phyloP scores from a whole-genome alignment of 2,797 vertebrate species.

The Rhabdomys pumilio region DNA sequence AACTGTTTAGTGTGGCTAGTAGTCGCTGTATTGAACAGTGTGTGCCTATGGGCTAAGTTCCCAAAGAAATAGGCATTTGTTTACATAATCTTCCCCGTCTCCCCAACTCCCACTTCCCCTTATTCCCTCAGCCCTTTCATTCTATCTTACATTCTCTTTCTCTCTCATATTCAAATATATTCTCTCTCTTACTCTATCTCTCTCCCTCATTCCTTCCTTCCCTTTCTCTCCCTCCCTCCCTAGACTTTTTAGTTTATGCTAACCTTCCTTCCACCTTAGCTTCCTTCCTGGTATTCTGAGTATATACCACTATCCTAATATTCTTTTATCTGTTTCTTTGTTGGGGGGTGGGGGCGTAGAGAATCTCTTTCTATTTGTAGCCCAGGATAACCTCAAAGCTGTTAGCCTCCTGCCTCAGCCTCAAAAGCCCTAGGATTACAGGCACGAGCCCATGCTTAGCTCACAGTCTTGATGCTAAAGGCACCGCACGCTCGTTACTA shows the following conservation, averaged over 20 bases:
- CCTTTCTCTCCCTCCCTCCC: rapidly evolving
- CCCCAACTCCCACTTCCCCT: too few relatives aligned
- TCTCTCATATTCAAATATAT: too few relatives aligned
- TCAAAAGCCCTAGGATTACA: neutral
- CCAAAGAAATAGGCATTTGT: neutral
- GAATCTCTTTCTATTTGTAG: neutral
- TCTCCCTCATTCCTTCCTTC: too few relatives aligned
- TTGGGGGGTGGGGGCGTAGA: too few relatives aligned
- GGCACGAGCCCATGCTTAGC: too few relatives aligned
- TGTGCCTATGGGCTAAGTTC: neutral
- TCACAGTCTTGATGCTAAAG: neutral
- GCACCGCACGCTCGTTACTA: too few relatives aligned
- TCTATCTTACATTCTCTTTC: too few relatives aligned
- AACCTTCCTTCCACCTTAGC: neutral
- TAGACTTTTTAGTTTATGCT: neutral
- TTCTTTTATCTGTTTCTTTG: neutral
- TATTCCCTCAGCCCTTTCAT: too few relatives aligned
- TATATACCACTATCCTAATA: too few relatives aligned
- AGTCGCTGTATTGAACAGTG: too few relatives aligned
- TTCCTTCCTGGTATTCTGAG: neutral
- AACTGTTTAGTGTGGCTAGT: neutral
- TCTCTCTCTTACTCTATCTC: too few relatives aligned
- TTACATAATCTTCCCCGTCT: neutral
- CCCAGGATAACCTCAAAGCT: neutral
- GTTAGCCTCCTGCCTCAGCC: neutral